phyloP scores from a whole-genome alignment of 2,888 invertebrate species.

The Reticulitermes lucifugus region DNA sequence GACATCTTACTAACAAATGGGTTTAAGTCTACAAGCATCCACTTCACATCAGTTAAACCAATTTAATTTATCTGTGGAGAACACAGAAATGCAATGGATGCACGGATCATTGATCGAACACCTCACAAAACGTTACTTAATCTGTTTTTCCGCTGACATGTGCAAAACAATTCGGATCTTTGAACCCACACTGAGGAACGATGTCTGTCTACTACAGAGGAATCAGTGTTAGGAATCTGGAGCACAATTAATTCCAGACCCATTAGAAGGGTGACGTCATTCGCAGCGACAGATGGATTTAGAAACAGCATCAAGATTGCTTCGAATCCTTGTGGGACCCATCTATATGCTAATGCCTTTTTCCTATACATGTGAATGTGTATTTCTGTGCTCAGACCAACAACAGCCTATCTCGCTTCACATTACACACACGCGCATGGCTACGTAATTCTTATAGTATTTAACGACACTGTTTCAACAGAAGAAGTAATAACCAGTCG shows the following conservation, averaged over 20 bases:
- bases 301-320: constrained; percentile 42
- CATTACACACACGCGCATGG: not conserved
- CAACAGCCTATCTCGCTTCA: not conserved
- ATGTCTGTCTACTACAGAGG: not conserved
- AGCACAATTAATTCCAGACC: constrained; percentile 32
- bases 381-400: not conserved
- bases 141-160: not conserved
- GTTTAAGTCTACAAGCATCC: too few relatives aligned
- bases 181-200: not conserved
- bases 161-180: not conserved
- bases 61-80: too few relatives aligned
- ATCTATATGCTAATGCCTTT: constrained; percentile 51
- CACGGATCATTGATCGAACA: too few relatives aligned
- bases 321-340: constrained; percentile 49
- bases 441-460: too few relatives aligned
- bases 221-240: constrained; percentile 46
- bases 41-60: too few relatives aligned
- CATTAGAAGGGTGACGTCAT: constrained; percentile 32
- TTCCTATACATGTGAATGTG: constrained; percentile 19
- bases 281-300: constrained; percentile 48
- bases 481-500: too few relatives aligned
- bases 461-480: too few relatives aligned
- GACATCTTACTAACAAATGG: too few relatives aligned
- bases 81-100: too few relatives aligned
- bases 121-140: not conserved